These are phyloP conservation scores for Calyptommatus sinebrachiatus DNA, from an alignment of 2,113 vertebrate genomes.

Conservation along the genomic window DNA sequence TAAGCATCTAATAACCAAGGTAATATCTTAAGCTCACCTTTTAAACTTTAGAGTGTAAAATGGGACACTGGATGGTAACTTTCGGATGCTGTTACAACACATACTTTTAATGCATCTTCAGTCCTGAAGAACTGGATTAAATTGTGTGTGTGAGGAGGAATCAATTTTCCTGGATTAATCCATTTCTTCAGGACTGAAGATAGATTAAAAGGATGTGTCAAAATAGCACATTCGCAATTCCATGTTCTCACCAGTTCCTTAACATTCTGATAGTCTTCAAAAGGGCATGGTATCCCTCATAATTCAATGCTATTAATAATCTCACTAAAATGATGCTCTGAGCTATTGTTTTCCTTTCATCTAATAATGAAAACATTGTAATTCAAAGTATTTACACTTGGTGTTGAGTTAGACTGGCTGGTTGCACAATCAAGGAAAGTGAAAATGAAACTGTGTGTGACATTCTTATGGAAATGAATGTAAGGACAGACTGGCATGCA, in stretches of 20 bases:
- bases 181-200: no score
- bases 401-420: constrained; percentile 57
- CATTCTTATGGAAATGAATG: constrained; percentile 66
- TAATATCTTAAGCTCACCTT: background rate
- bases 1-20: constrained; percentile 8
- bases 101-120: no score
- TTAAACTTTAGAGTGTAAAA: background rate
- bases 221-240: background rate
- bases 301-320: constrained; percentile 14
- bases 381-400: constrained; percentile 67
- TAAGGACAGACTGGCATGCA: constrained; percentile 65
- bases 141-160: no score
- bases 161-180: no score
- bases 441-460: constrained; percentile 65
- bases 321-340: constrained; percentile 34
- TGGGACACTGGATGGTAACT: background rate
- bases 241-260: constrained; percentile 6
- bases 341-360: constrained; percentile 39
- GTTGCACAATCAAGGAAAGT: constrained; percentile 71
- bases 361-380: constrained; percentile 65
- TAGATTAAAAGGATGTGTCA: no score
- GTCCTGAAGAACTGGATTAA: no score
- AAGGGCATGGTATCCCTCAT: constrained; percentile 24
- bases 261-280: constrained; percentile 25
- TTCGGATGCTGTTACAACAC: background rate